Base-by-base conservation (phyloP, 2,797 vertebrate genomes). In the Tragopan temminckii region DNA sequence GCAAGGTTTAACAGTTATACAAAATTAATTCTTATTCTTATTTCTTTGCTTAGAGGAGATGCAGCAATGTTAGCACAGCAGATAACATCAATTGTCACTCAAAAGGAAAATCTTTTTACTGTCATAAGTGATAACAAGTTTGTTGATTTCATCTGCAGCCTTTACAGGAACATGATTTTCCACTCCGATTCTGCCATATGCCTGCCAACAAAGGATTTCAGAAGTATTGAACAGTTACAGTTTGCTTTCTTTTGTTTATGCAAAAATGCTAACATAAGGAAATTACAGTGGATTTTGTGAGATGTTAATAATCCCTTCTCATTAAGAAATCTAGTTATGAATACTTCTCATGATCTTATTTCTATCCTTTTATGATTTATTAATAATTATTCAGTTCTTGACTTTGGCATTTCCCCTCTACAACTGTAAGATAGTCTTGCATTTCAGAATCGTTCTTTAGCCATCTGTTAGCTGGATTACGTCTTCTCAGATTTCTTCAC, bases 101-200 rank as follows among this genome's bases (percentile, higher is more conserved):
- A 97, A 94, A 96, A 94, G 72, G 11, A 94, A 97, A 97, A 87
- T 20, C 15, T 57, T 86, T 89, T 85, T 77, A 55, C 64, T 95
- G 70, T 90, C 88, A 78, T 74, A 95, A 96, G 35, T 93, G 85
- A 95, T 91, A 90, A 80, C 36, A 61, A 71, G 93, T 89, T 89
- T 97, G 84, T 63, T 95, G 80, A 95, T 89, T 96, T 95, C 84
- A 89, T 81, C 20, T 8, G 40, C 77, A 95, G 90, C 70, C 80
- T 97, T 90, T 87, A 88, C 43, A 92, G 68, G 85, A 95, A 95
- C 57, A 83, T 76, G 88, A 96, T 95, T 96, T 97, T 95, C 55
- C 67, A 87, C 70, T 94, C 57, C 87, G 20, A 77, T 94, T 84
- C 80, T 84, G 85, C 74, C n/a, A 66, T 89, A 91, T 94, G 81